Percentiles rank a stretch among this genome's conserved stretches.
Conservation (phyloP, 2,113 vertebrate species). For the Gracilinanus agilis region DNA sequence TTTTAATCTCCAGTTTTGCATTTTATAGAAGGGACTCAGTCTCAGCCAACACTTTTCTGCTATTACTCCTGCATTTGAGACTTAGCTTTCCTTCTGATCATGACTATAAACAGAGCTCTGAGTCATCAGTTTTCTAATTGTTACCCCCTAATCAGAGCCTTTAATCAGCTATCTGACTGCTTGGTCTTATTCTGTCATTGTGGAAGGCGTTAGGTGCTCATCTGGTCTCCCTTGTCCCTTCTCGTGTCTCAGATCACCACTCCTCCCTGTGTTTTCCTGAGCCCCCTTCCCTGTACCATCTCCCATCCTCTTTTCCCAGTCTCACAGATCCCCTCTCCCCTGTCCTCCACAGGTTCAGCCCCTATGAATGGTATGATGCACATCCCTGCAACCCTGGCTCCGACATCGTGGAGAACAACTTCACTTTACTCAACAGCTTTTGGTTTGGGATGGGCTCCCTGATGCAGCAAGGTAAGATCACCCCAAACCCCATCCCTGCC, state of each 20-base stretch:
- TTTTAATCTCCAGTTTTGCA: neutral
- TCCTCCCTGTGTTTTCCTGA: neutral
- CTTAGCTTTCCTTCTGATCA: neutral
- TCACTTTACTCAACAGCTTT: conserved; percentile 98
- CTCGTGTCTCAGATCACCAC: rapidly evolving
- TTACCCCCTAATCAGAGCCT: neutral
- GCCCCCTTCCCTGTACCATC: conserved; percentile 14
- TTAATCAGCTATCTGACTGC: neutral
- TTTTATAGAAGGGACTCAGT: neutral
- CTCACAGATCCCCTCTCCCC: neutral
- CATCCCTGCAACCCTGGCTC: conserved; percentile 98
- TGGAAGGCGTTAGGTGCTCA: neutral
- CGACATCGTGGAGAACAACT: conserved; percentile 98
- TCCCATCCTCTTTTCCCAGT: rapidly evolving
- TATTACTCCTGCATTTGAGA: neutral
- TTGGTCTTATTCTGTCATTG: neutral
- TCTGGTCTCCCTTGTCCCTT: neutral
- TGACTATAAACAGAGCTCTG: neutral
- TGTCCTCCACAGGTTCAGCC: conserved; percentile 91
- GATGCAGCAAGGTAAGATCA: conserved; percentile 96
- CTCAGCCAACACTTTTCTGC: neutral
- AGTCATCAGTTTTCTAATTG: neutral
- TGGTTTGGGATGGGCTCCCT: conserved; percentile 98
- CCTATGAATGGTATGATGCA: conserved; percentile 98
- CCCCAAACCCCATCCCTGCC: neutral